These are phyloP conservation scores for Leptopilina drosophilae DNA, from an alignment of 2,888 invertebrate genomes.

Conservation along the genomic window DNA sequence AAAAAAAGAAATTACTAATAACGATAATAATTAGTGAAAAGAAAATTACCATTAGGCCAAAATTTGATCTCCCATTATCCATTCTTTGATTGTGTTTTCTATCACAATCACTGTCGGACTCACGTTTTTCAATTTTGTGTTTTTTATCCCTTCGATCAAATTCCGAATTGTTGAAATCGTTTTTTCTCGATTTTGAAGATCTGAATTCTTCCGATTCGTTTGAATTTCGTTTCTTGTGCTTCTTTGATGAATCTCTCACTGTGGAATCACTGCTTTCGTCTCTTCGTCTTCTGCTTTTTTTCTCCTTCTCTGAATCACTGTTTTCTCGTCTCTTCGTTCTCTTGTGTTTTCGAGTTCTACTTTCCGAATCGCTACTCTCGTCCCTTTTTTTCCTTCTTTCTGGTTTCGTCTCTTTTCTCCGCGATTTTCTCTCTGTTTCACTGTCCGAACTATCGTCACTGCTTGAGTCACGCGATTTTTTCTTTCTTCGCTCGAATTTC, in stretches of 20 bases:
- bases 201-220: slow-evolving; percentile 23
- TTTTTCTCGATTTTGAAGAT: slow-evolving; percentile 57
- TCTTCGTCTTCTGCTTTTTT: slow-evolving; percentile 68
- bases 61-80: slow-evolving; percentile 48
- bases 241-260: no score
- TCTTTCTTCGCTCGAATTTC: slow-evolving; percentile 44
- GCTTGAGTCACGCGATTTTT: slow-evolving; percentile 44
- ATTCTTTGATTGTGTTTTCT: slow-evolving; percentile 41
- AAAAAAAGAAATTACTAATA: neutral
- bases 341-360: slow-evolving; percentile 34
- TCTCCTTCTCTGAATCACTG: slow-evolving; percentile 22
- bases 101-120: slow-evolving; percentile 47
- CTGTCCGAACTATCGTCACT: slow-evolving; percentile 44
- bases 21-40: neutral
- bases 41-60: slow-evolving; percentile 63
- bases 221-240: no score
- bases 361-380: slow-evolving; percentile 49
- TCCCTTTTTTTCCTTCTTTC: slow-evolving; percentile 17
- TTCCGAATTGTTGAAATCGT: slow-evolving; percentile 37
- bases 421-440: slow-evolving; percentile 38
- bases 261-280: slow-evolving; percentile 46
- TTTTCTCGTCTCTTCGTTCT: slow-evolving; percentile 42
- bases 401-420: slow-evolving; percentile 49
- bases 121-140: slow-evolving; percentile 41
- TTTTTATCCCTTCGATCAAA: slow-evolving; percentile 45